Conservation (phyloP, 2,797 vertebrate species). For the Fistularia tabacaria region DNA sequence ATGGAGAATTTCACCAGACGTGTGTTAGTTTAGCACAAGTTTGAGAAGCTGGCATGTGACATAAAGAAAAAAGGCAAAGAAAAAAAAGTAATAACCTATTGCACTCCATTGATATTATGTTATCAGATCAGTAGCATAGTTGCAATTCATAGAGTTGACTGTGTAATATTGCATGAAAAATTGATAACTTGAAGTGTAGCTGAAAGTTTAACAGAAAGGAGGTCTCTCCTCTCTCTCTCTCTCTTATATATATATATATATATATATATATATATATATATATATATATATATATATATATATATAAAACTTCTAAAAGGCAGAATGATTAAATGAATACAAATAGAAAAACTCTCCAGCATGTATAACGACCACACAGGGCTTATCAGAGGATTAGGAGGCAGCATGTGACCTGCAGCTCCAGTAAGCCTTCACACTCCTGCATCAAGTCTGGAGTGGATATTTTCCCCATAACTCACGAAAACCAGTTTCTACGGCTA, state of each 20-base stretch:
- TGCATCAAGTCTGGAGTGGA: slow-evolving; percentile 4
- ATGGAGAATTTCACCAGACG: slow-evolving; percentile 7
- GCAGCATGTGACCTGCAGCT: slow-evolving; percentile 61
- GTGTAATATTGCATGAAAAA: no score
- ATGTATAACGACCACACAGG: slow-evolving; percentile 41
- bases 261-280: no score
- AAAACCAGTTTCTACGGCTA: rapidly evolving
- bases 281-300: no score
- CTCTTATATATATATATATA: no score
- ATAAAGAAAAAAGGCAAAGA: not conserved
- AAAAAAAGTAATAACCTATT: no score
- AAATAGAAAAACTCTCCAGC: not conserved
- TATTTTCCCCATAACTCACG: not conserved
- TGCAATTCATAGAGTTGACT: not conserved
- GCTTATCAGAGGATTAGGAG: slow-evolving; percentile 67
- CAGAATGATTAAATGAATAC: not conserved
- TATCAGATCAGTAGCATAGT: slow-evolving; percentile 38
- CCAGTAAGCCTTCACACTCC: slow-evolving; percentile 23
- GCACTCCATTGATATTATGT: slow-evolving; percentile 27
- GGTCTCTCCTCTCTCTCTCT: no score
- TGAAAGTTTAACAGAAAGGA: no score
- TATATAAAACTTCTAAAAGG: no score
- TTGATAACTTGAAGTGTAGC: no score
- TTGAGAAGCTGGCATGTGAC: slow-evolving; percentile 36
- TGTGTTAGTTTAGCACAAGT: slow-evolving; percentile 39